Evolutionary conservation across 2,888 invertebrate genomes (phyloP).

Genomic region (Stictocephala bisonia): DNA sequence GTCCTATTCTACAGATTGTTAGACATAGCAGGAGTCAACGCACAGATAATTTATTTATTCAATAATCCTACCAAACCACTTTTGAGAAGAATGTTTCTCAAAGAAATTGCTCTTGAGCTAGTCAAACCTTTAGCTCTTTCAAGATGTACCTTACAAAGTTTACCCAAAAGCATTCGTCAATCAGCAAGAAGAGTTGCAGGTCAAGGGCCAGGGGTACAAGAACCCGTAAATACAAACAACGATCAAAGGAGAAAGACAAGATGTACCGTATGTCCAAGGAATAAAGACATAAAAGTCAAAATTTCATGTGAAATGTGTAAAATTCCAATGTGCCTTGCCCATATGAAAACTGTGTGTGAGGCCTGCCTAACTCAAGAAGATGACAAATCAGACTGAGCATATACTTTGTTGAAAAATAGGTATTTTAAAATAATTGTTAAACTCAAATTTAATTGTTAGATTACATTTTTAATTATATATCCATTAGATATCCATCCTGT

Average conservation of each 20-base stretch:
- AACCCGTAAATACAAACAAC: not conserved
- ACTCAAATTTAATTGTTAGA: no score
- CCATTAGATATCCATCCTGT: no score
- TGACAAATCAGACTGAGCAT: conserved; percentile 1
- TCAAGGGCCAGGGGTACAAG: not conserved
- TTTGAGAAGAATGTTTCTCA: conserved; percentile 30
- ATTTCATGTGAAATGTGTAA: conserved; percentile 22
- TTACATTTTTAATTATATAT: no score
- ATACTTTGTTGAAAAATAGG: no score
- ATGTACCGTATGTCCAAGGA: conserved; percentile 28
- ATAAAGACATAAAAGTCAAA: conserved; percentile 20
- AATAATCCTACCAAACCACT: not conserved
- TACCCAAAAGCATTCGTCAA: conserved; percentile 25
- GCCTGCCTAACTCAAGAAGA: conserved; percentile 15
- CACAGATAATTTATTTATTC: conserved; percentile 21
- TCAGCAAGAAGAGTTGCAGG: conserved; percentile 24
- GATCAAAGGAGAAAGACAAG: not conserved
- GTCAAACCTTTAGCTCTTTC: conserved; percentile 12
- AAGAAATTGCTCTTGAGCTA: conserved; percentile 17
- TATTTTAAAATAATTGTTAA: no score
- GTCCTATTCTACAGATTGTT: conserved; percentile 25
- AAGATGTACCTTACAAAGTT: not conserved
- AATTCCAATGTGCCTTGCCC: conserved; percentile 19
- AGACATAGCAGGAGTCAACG: conserved; percentile 30
- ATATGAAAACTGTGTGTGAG: conserved; percentile 37